Evolutionary conservation across 92 coral and sea anemone species (phyloP).

Genomic region (Heteractis magnifica): DNA sequence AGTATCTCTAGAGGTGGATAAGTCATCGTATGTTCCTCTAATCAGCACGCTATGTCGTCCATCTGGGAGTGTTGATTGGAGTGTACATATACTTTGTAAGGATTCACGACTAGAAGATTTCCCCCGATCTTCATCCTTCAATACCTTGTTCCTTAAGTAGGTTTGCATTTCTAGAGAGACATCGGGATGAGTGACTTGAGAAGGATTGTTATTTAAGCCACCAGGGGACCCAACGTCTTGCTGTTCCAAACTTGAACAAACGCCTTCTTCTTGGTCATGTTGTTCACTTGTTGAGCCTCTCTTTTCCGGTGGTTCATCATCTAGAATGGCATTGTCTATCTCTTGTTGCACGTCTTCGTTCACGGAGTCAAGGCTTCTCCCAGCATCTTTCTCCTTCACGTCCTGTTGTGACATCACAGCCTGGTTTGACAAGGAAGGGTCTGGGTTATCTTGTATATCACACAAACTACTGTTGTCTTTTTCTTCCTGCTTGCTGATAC

Average conservation of each 20-base stretch:
- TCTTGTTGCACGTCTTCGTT: neutral
- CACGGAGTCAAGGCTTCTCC: neutral
- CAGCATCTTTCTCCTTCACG: neutral
- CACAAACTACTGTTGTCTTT: neutral
- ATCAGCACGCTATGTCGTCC: neutral
- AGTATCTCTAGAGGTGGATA: conserved; percentile 12
- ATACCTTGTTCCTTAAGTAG: neutral
- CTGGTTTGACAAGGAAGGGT: neutral
- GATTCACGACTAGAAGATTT: conserved; percentile 18
- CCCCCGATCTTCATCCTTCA: neutral
- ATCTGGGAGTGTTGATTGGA: conserved; percentile 21
- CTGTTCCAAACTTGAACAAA: neutral
- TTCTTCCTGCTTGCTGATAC: neutral
- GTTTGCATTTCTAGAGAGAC: conserved; percentile 1
- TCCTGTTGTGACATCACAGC: neutral
- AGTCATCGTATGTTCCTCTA: neutral
- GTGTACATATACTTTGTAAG: conserved; percentile 20
- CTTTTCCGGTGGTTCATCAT: neutral
- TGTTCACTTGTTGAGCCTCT: neutral
- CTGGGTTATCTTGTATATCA: neutral
- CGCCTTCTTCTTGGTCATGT: neutral
- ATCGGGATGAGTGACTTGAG: neutral
- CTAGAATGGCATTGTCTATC: neutral
- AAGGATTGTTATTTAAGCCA: too few species aligned
- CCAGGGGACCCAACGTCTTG: neutral